Conservation (phyloP, 2,888 invertebrate species). For the Hydrotaea cyrtoneurina region DNA sequence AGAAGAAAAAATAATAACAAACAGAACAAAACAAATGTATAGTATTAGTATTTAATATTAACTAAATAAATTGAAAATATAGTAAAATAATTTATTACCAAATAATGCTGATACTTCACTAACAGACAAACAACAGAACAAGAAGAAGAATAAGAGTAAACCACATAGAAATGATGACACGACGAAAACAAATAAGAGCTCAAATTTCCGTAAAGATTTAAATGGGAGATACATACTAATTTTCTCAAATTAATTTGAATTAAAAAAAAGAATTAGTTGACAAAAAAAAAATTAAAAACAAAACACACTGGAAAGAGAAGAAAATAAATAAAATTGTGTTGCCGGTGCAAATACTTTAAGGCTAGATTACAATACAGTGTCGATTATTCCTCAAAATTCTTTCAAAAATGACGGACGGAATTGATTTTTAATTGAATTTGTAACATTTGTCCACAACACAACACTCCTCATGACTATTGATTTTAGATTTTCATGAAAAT, state of each 20-base stretch:
- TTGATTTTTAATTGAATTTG: too few relatives aligned
- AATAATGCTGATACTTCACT: slow-evolving; percentile 38
- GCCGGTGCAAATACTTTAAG: too few relatives aligned
- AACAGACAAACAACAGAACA: slow-evolving; percentile 36
- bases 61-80: slow-evolving; percentile 54
- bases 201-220: slow-evolving; percentile 62
- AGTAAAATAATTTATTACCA: slow-evolving; percentile 54
- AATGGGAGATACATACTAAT: neutral
- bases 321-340: too few relatives aligned
- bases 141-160: slow-evolving; percentile 25
- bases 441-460: too few relatives aligned
- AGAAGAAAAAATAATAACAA: slow-evolving; percentile 51
- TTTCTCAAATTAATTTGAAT: slow-evolving; percentile 2
- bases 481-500: too few relatives aligned
- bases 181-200: slow-evolving; percentile 56
- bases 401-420: too few relatives aligned
- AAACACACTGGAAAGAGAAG: neutral
- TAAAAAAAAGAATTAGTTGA: neutral
- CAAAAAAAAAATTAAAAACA: neutral
- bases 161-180: slow-evolving; percentile 25
- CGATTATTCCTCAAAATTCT: too few relatives aligned
- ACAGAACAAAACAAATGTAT: slow-evolving; percentile 56
- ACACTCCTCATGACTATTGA: too few relatives aligned
- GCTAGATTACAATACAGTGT: too few relatives aligned
- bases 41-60: slow-evolving; percentile 41